Conservation (phyloP, 2,113 vertebrate genomes). For the Elaphurus davidianus region DNA sequence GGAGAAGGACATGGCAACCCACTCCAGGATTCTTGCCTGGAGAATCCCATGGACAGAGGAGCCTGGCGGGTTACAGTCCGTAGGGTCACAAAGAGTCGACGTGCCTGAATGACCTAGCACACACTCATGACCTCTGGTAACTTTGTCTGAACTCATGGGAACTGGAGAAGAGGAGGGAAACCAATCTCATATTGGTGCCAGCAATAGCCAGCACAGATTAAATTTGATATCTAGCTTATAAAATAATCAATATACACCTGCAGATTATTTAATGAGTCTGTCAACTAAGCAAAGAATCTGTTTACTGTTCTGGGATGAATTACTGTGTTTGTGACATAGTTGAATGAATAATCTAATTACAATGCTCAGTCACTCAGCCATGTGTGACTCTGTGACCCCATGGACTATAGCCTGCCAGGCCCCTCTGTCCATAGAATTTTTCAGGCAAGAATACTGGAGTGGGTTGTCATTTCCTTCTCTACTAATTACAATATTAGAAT, state of each 20-base stretch:
- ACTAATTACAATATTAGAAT: not conserved
- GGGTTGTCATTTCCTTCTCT: not conserved
- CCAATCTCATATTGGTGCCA: not conserved
- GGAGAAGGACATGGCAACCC: not conserved
- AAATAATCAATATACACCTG: slow-evolving; percentile 46
- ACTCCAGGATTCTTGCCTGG: not conserved
- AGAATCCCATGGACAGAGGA: not conserved
- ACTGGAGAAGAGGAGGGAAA: slow-evolving; percentile 8
- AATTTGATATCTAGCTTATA: slow-evolving; percentile 37
- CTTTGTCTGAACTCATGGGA: slow-evolving; percentile 5
- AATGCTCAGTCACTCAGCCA: not conserved
- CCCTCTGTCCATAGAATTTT: not conserved
- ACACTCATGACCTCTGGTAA: not conserved
- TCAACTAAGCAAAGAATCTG: slow-evolving; percentile 4
- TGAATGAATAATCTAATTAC: not conserved
- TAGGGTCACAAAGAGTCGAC: not conserved
- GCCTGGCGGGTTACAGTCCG: not conserved
- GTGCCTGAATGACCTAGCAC: not conserved
- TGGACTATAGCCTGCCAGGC: not conserved
- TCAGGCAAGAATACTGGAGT: not conserved
- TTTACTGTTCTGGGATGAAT: slow-evolving; percentile 28
- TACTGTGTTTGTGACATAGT: not conserved
- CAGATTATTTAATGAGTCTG: slow-evolving; percentile 11
- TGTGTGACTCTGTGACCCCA: rapidly evolving
- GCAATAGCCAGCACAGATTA: slow-evolving; percentile 33